These are phyloP conservation scores for Orbicella faveolata DNA, from an alignment of 64 coral and sea anemone species.

Conservation along the genomic window DNA sequence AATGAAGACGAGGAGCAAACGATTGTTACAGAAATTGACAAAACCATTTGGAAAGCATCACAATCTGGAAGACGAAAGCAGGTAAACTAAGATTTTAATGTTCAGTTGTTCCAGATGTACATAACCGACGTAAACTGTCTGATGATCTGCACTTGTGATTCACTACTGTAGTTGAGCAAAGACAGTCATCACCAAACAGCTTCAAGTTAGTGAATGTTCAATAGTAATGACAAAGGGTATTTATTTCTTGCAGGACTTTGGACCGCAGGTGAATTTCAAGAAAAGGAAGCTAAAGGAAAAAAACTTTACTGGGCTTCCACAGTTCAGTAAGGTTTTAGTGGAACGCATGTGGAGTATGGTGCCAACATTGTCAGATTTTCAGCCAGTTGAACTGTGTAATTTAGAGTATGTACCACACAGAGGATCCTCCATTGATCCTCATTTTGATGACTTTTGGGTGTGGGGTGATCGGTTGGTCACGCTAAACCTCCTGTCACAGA, in stretches of 20 bases:
- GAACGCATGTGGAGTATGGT: slow-evolving; percentile 70
- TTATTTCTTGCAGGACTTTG: slow-evolving; percentile 79
- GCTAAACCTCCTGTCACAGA: slow-evolving; percentile 78
- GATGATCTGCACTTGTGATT: too few relatives aligned
- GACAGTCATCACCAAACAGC: too few relatives aligned
- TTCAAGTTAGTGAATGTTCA: too few relatives aligned
- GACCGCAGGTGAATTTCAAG: slow-evolving; percentile 98
- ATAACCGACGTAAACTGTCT: too few relatives aligned
- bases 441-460: slow-evolving; percentile 94
- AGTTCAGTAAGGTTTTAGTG: slow-evolving; percentile 78
- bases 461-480: slow-evolving; percentile 94
- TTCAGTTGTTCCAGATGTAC: too few relatives aligned
- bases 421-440: slow-evolving; percentile 92
- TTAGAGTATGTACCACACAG: slow-evolving; percentile 81
- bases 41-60: slow-evolving; percentile 80
- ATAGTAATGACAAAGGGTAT: not conserved
- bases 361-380: slow-evolving; percentile 64
- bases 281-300: slow-evolving; percentile 86
- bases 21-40: slow-evolving; percentile 81
- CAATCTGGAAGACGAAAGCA: slow-evolving; percentile 96
- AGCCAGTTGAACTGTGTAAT: slow-evolving; percentile 91
- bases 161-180: not conserved
- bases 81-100: slow-evolving; percentile 25
- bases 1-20: slow-evolving; percentile 66
- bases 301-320: slow-evolving; percentile 86